Conservation (phyloP, 2,113 vertebrate species). For the Pomatorhinus ruficollis region DNA sequence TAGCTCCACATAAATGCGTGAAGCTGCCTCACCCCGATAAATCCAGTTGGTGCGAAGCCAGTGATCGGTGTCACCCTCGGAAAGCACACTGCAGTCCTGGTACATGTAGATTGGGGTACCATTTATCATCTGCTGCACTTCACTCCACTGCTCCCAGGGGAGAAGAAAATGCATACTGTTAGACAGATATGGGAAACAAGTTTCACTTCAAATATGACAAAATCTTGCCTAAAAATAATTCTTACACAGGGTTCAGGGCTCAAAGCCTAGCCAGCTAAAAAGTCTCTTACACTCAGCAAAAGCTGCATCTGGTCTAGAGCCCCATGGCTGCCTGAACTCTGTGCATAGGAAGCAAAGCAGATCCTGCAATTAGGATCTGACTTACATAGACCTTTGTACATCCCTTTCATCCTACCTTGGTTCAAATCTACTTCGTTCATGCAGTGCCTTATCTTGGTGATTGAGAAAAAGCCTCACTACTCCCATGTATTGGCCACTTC, state of each 20-base stretch:
- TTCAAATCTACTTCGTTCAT: not conserved
- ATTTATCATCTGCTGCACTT: slow-evolving; percentile 77
- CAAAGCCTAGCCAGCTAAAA: not conserved
- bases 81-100: slow-evolving; percentile 76
- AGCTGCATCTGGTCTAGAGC: not conserved
- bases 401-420: not conserved
- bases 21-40: slow-evolving; percentile 72
- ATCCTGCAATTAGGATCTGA: not conserved
- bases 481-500: not conserved
- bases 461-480: not conserved
- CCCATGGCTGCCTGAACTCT: not conserved
- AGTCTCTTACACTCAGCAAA: not conserved
- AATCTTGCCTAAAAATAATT: not conserved
- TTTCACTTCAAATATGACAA: not conserved
- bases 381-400: not conserved
- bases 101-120: slow-evolving; percentile 78
- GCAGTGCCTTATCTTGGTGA: not conserved
- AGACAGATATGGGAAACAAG: not conserved
- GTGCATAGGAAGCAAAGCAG: not conserved
- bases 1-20: slow-evolving; percentile 71
- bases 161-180: not conserved
- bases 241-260: not conserved
- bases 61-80: slow-evolving; percentile 70
- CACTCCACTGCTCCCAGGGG: slow-evolving; percentile 71
- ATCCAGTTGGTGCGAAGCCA: slow-evolving; percentile 84